Percentiles rank a stretch among this genome's conserved stretches.
These are phyloP conservation scores for Wasmannia auropunctata DNA, from an alignment of 1,140 invertebrate species.

Conservation along the genomic window DNA sequence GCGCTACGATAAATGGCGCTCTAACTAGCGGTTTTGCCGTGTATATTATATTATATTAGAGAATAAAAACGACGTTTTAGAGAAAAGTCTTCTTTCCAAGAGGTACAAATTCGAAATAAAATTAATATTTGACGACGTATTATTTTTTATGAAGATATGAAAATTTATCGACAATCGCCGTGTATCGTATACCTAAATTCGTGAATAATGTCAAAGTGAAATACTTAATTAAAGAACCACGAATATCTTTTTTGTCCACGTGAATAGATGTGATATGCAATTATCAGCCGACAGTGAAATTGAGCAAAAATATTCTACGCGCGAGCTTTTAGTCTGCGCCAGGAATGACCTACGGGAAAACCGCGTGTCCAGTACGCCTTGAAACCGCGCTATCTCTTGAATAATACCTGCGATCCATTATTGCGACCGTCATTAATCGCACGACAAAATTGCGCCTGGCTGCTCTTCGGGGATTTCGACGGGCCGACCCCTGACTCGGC, in stretches of 20 bases:
- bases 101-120: background rate
- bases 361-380: constrained; percentile 64
- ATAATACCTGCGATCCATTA: constrained; percentile 73
- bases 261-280: background rate
- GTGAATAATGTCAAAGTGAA: background rate
- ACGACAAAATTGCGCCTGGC: constrained; percentile 54
- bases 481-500: constrained; percentile 55
- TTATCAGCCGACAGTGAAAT: background rate
- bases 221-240: background rate
- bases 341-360: constrained; percentile 15
- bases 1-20: background rate
- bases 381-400: constrained; percentile 68
- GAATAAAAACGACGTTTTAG: background rate
- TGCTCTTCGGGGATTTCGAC: constrained; percentile 58
- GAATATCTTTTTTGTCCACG: background rate
- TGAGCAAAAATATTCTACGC: background rate
- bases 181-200: background rate
- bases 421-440: constrained; percentile 74
- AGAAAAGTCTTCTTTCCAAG: background rate
- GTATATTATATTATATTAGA: background rate
- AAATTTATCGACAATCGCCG: background rate
- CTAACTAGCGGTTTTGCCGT: background rate
- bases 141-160: background rate
- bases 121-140: background rate
- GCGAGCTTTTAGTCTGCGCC: background rate